phyloP scores from a whole-genome alignment of 2,888 invertebrate genomes.

The Ectobius pallidus region DNA sequence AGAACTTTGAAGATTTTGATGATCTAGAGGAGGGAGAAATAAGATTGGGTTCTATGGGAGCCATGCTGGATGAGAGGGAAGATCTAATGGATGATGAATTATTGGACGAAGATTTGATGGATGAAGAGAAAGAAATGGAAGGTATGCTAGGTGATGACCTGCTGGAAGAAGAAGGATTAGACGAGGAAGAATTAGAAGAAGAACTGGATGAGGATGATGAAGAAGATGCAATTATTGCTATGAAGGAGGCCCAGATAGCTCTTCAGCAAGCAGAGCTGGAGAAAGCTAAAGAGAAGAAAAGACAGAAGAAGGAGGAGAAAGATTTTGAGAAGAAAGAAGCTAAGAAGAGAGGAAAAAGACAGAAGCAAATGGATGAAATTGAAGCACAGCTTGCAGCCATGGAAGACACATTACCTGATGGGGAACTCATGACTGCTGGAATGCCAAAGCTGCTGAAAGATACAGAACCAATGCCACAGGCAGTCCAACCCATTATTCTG shows the following conservation, averaged over 20 bases:
- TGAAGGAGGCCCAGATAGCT: constrained; percentile 12
- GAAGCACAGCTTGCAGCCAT: not conserved
- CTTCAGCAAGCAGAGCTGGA: constrained; percentile 13
- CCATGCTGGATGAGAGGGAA: not conserved
- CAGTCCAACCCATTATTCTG: not conserved
- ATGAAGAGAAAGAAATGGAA: constrained; percentile 8
- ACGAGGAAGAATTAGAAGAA: constrained; percentile 45
- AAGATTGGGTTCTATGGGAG: not conserved
- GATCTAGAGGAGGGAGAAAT: constrained; percentile 16
- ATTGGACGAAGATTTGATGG: constrained; percentile 5
- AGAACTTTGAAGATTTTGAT: constrained; percentile 9
- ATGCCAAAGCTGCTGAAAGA: not conserved
- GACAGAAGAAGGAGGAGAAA: constrained; percentile 44
- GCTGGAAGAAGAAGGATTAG: constrained; percentile 38
- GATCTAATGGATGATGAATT: not conserved
- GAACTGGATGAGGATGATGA: constrained; percentile 46
- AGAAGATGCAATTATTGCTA: constrained; percentile 10
- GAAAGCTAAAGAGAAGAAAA: constrained; percentile 52
- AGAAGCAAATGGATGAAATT: constrained; percentile 31
- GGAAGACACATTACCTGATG: not conserved
- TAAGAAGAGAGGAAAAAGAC: constrained; percentile 52
- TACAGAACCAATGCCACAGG: not conserved
- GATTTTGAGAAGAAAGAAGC: constrained; percentile 37
- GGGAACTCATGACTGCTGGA: not conserved
- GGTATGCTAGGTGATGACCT: not conserved